These are phyloP conservation scores for Erpetoichthys calabaricus DNA, from an alignment of 2,797 vertebrate genomes.

Conservation along the genomic window DNA sequence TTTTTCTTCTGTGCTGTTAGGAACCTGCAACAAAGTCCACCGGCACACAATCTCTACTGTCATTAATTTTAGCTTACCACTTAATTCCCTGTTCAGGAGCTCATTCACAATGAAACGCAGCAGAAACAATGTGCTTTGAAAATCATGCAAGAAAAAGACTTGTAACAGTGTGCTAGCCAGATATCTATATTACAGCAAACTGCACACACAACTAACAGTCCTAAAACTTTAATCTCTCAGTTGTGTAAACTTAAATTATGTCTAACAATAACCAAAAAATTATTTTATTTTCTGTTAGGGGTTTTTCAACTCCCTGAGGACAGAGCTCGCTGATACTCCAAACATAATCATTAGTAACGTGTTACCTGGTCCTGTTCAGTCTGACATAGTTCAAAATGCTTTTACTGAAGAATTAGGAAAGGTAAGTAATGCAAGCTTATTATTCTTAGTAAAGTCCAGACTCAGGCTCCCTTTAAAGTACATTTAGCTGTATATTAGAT, in stretches of 20 bases:
- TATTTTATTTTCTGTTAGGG: constrained; percentile 44
- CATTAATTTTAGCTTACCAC: too few species aligned
- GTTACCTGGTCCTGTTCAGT: constrained; percentile 80
- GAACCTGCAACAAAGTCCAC: too few species aligned
- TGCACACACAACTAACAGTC: too few species aligned
- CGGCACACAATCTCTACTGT: too few species aligned
- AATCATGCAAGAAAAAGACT: background rate
- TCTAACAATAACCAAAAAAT: too few species aligned
- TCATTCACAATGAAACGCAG: too few species aligned
- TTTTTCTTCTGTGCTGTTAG: too few species aligned
- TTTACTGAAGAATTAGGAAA: constrained; percentile 59
- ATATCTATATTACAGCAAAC: too few species aligned
- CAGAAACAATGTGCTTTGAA: background rate
- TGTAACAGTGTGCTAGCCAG: background rate
- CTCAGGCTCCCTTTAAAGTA: background rate
- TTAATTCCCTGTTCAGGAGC: background rate
- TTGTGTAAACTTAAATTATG: too few species aligned
- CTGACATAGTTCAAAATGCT: constrained; percentile 70
- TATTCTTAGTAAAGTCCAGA: background rate
- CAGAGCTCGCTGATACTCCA: constrained; percentile 65
- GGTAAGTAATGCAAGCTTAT: constrained; percentile 37
- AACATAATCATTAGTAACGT: constrained; percentile 68
- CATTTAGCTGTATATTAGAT: too few species aligned
- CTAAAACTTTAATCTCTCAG: too few species aligned
- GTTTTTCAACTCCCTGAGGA: constrained; percentile 73